These are phyloP conservation scores for Leptobrachium ailaonicum DNA, from an alignment of 2,113 vertebrate genomes.

Conservation along the genomic window DNA sequence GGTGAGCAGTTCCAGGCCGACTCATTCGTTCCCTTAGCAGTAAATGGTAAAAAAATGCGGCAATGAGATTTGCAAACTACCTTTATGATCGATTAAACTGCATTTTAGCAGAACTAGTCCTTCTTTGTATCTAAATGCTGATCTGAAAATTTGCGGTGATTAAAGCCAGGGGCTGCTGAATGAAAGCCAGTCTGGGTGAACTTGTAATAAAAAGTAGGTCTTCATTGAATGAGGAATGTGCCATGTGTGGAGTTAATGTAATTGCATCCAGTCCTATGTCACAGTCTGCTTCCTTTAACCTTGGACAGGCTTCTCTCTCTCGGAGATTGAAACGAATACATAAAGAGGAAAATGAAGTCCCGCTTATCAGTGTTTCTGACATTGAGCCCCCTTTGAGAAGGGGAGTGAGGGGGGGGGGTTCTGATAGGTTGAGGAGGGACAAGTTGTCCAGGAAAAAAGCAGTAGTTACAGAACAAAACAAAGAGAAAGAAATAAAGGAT, in stretches of 20 bases:
- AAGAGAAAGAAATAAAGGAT: neutral
- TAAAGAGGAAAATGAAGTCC: neutral
- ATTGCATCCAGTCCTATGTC: neutral
- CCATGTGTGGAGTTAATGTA: neutral
- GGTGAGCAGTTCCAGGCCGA: too few species aligned
- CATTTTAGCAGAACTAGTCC: too few species aligned
- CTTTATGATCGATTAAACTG: too few species aligned
- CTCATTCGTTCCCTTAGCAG: too few species aligned
- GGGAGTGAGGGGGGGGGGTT: neutral
- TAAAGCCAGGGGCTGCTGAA: neutral
- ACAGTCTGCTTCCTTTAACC: neutral
- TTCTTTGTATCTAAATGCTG: too few species aligned
- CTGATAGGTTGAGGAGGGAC: neutral
- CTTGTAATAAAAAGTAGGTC: neutral
- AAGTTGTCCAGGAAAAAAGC: neutral
- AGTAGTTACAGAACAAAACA: neutral
- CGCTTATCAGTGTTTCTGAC: neutral
- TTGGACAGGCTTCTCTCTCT: neutral
- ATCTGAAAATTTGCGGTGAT: neutral
- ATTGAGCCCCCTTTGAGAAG: neutral
- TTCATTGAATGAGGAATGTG: neutral
- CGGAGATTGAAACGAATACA: neutral
- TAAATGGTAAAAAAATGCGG: too few species aligned
- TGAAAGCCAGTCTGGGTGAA: neutral
- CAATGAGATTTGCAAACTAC: too few species aligned